phyloP scores from a whole-genome alignment of 2,888 invertebrate species.

The Ernsta delagoae region DNA sequence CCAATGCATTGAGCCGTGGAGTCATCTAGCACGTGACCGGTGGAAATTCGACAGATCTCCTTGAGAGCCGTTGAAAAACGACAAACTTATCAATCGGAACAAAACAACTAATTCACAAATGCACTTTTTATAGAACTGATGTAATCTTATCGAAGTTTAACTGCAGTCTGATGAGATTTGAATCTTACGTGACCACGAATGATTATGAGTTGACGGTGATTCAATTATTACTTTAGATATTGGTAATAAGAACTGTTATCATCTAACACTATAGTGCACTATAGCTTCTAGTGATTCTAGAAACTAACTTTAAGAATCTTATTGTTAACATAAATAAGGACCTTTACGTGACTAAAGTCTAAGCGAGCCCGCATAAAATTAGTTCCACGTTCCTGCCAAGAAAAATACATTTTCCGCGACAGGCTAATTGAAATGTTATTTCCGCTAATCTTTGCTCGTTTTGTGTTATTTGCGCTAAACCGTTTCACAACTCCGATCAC shows the following conservation, averaged over 20 bases:
- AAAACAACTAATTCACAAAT: constrained; percentile 9
- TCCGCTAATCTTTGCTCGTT: constrained; percentile 60
- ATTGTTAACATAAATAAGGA: constrained; percentile 17
- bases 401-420: constrained; percentile 52
- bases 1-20: constrained; percentile 48
- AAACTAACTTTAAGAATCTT: background rate
- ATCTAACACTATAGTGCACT: background rate
- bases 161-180: constrained; percentile 9
- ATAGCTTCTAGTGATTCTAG: background rate
- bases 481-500: constrained; percentile 62
- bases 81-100: constrained; percentile 39
- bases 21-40: constrained; percentile 60
- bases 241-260: background rate
- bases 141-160: background rate
- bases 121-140: constrained; percentile 21
- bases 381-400: constrained; percentile 47
- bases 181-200: constrained; percentile 6
- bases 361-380: constrained; percentile 42
- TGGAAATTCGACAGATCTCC: constrained; percentile 54
- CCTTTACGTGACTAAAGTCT: constrained; percentile 14
- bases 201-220: background rate
- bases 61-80: constrained; percentile 53
- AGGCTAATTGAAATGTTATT: constrained; percentile 66
- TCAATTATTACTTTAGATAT: background rate
- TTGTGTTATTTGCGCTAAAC: constrained; percentile 49